A percentile compares a stretch with the other conserved stretches of the same genome.
phyloP scores from a whole-genome alignment of 2,113 vertebrate genomes.

The Triplophysa rosa region DNA sequence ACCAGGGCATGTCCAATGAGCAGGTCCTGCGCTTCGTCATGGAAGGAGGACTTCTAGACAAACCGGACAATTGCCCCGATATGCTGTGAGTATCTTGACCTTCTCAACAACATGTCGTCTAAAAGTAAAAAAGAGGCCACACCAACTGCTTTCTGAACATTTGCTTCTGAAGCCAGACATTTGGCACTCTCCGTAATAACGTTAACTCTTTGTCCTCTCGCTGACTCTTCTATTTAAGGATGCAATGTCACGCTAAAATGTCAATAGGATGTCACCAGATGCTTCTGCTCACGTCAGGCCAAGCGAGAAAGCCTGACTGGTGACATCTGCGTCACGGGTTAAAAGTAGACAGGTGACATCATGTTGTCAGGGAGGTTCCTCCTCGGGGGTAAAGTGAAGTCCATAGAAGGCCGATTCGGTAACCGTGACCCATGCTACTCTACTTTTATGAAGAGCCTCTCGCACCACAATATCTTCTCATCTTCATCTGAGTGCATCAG shows the following conservation, averaged over 20 bases:
- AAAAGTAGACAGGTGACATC: conserved; percentile 68
- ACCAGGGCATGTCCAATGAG: conserved; percentile 98
- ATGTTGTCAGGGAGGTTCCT: conserved; percentile 47
- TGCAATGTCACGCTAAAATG: conserved; percentile 37
- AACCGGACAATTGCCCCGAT: conserved; percentile 95
- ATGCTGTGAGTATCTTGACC: conserved; percentile 82
- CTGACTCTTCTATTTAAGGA: conserved; percentile 37
- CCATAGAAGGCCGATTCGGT: conserved; percentile 73
- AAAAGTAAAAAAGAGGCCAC: not conserved
- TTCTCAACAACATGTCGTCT: not conserved
- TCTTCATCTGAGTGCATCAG: not conserved
- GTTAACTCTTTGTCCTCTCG: conserved; percentile 31
- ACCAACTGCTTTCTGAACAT: not conserved
- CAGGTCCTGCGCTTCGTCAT: conserved; percentile 98
- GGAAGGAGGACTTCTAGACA: conserved; percentile 96
- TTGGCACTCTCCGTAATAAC: not conserved
- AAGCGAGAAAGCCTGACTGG: conserved; percentile 39
- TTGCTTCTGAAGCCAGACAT: not conserved
- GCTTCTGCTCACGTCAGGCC: conserved; percentile 49
- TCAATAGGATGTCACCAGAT: conserved; percentile 62
- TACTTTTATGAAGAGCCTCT: conserved; percentile 24
- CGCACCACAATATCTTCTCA: conserved; percentile 11
- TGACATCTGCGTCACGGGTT: conserved; percentile 71
- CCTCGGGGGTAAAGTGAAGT: conserved; percentile 52
- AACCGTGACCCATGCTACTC: not conserved